Conservation (phyloP, 2,888 invertebrate species). For the Agonopterix heracliana region DNA sequence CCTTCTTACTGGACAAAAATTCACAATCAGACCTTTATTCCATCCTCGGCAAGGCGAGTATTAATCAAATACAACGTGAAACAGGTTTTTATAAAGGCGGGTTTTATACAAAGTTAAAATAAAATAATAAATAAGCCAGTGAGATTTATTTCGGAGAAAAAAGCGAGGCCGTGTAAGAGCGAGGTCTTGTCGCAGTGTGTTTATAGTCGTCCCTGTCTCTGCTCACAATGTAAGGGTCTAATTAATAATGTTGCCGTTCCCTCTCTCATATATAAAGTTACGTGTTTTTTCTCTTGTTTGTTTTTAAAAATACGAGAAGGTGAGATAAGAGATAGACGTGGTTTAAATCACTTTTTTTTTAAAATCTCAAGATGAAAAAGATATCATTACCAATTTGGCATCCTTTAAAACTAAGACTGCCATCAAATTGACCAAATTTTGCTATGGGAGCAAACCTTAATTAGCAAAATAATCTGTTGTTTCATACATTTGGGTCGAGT, state of each 20-base stretch:
- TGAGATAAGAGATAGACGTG: too few species aligned
- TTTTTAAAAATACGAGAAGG: not conserved
- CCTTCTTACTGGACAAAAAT: constrained; percentile 59
- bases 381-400: too few species aligned
- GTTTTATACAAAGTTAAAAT: constrained; percentile 52
- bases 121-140: constrained; percentile 72
- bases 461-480: too few species aligned
- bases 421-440: too few species aligned
- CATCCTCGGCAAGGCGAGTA: constrained; percentile 43
- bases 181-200: constrained; percentile 61
- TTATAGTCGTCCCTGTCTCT: constrained; percentile 59
- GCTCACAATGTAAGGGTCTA: constrained; percentile 59
- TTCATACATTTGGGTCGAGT: too few species aligned
- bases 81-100: constrained; percentile 68
- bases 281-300: constrained; percentile 4
- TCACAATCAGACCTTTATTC: constrained; percentile 62
- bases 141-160: constrained; percentile 73
- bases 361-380: too few species aligned
- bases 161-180: constrained; percentile 59
- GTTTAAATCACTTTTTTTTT: too few species aligned
- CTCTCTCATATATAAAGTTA: constrained; percentile 43
- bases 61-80: constrained; percentile 64
- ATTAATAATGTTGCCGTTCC: constrained; percentile 59
- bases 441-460: too few species aligned
- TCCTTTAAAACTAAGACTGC: too few species aligned